These are phyloP conservation scores for Platynereis dumerilii DNA, from an alignment of 2,888 invertebrate genomes.

Conservation along the genomic window DNA sequence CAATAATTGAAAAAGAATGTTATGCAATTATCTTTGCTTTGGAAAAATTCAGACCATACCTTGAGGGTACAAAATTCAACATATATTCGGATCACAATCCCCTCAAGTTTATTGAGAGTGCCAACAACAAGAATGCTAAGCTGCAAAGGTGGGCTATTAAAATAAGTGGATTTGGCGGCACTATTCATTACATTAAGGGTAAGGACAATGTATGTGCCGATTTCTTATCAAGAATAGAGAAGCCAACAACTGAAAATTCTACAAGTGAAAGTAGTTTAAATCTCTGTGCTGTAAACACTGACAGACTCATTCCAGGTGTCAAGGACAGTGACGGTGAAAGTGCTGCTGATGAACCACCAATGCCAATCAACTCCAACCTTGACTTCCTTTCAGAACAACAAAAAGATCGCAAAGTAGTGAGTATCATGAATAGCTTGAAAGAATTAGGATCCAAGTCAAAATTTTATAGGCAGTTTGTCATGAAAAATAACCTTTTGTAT, in stretches of 20 bases:
- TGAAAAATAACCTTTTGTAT: background rate
- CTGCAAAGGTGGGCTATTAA: background rate
- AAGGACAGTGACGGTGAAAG: no score
- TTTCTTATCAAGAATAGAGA: background rate
- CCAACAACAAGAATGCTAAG: conserved; percentile 1
- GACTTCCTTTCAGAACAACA: background rate
- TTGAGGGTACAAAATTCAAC: background rate
- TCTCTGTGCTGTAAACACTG: no score
- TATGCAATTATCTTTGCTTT: conserved; percentile 11
- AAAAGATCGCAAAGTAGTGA: background rate
- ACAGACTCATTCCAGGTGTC: background rate
- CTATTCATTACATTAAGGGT: background rate
- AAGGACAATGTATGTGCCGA: background rate
- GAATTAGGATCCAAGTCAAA: background rate
- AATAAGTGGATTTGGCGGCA: background rate
- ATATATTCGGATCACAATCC: conserved; percentile 5
- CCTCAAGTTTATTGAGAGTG: background rate
- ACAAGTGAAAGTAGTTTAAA: background rate
- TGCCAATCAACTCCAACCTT: no score
- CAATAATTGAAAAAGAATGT: conserved; percentile 20
- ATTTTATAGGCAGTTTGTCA: background rate
- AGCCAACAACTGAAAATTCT: background rate
- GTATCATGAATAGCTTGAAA: background rate
- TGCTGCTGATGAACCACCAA: no score
- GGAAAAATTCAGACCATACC: conserved; percentile 10